Evolutionary conservation across 1,140 invertebrate genomes (phyloP).

Genomic region (Drosophila takahashii): DNA sequence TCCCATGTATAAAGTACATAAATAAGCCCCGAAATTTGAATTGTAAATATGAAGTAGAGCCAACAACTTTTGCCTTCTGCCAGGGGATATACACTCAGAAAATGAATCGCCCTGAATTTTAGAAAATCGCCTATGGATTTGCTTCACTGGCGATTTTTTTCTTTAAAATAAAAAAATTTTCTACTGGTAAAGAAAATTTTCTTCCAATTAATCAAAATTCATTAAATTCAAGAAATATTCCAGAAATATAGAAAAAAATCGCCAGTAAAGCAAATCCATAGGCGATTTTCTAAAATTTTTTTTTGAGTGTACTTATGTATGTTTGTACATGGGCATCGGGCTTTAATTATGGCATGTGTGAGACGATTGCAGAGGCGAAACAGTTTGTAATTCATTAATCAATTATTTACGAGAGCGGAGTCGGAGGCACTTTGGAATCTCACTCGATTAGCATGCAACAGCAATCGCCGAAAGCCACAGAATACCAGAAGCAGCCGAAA

Average conservation of each 20-base stretch:
- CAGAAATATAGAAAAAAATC: too few species aligned
- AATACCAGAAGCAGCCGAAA: not conserved
- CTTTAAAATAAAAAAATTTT: too few species aligned
- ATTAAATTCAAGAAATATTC: too few species aligned
- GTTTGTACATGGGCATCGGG: constrained; percentile 1
- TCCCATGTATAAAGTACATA: constrained; percentile 3
- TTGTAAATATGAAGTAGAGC: not conserved
- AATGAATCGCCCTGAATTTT: too few species aligned
- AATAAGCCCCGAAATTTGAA: not conserved
- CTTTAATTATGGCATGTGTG: constrained; percentile 26
- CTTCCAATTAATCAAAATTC: too few species aligned
- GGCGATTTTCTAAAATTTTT: too few species aligned
- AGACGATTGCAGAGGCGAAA: constrained; percentile 21
- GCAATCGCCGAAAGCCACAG: constrained; percentile 25
- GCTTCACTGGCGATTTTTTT: too few species aligned
- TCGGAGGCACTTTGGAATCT: constrained; percentile 3
- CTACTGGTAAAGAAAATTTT: too few species aligned
- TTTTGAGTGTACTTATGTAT: too few species aligned
- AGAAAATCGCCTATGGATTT: too few species aligned
- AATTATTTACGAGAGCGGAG: constrained; percentile 34
- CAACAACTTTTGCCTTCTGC: not conserved
- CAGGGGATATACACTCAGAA: too few species aligned
- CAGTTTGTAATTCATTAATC: constrained; percentile 47
- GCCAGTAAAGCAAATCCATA: too few species aligned
- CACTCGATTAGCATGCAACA: constrained; percentile 36